phyloP scores from a whole-genome alignment of 2,113 vertebrate genomes.

The Chiloscyllium plagiosum region DNA sequence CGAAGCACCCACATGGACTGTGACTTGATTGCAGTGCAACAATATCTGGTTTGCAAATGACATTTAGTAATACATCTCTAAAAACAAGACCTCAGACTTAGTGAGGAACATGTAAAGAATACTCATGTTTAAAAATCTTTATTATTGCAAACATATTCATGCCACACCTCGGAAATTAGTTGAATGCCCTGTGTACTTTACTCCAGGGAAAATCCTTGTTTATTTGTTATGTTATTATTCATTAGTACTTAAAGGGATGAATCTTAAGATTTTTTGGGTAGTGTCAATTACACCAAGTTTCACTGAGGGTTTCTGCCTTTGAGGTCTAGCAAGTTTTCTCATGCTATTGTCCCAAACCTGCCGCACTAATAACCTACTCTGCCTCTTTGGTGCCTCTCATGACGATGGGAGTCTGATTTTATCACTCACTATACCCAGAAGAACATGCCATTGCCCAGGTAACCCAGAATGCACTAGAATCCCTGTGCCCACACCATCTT shows the following conservation, averaged over 20 bases:
- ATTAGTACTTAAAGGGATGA: not conserved
- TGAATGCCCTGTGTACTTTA: not conserved
- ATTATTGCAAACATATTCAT: not conserved
- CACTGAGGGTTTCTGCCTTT: too few relatives aligned
- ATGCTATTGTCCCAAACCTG: too few relatives aligned
- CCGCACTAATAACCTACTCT: too few relatives aligned
- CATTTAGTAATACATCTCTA: not conserved
- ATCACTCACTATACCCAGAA: too few relatives aligned
- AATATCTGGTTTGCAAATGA: not conserved
- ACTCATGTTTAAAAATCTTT: not conserved
- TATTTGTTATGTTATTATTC: not conserved
- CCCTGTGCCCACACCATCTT: too few relatives aligned
- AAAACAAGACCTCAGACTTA: not conserved
- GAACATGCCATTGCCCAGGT: too few relatives aligned
- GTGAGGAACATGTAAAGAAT: not conserved
- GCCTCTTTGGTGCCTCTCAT: too few relatives aligned
- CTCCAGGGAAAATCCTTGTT: not conserved
- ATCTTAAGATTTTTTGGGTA: too few relatives aligned
- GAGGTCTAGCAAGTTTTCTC: too few relatives aligned
- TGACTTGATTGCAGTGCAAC: not conserved
- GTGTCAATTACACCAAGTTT: too few relatives aligned
- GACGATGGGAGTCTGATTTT: too few relatives aligned
- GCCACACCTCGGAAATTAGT: not conserved
- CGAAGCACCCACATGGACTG: not conserved
- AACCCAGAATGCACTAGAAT: too few relatives aligned